Evolutionary conservation across 2,888 invertebrate species (phyloP).

Genomic region (Perithous albicinctus): DNA sequence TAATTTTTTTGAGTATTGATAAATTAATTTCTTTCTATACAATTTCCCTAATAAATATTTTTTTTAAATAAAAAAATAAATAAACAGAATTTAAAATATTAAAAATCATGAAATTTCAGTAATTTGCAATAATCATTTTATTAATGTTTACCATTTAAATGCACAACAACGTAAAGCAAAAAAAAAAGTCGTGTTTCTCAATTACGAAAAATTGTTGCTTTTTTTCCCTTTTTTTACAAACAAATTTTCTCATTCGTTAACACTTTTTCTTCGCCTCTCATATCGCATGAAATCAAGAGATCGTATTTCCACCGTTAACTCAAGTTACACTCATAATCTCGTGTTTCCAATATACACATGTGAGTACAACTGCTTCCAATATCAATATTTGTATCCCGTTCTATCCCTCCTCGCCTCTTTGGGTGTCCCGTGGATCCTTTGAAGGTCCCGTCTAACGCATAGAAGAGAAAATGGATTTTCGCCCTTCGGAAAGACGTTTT

Average conservation of each 20-base stretch:
- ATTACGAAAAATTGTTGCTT: not conserved
- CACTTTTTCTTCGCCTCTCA: not conserved
- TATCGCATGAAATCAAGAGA: conserved; percentile 13
- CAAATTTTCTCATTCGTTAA: not conserved
- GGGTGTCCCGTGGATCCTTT: conserved; percentile 31
- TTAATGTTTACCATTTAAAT: too few species aligned
- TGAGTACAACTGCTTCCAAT: conserved; percentile 40
- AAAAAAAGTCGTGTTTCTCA: not conserved
- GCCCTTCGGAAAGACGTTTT: conserved; percentile 21
- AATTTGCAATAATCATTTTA: too few species aligned
- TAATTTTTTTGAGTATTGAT: too few species aligned
- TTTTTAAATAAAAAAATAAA: too few species aligned
- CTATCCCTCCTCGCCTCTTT: not conserved
- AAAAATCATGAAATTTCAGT: too few species aligned
- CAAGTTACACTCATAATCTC: conserved; percentile 43
- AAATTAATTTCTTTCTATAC: too few species aligned
- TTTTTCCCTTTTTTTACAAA: not conserved
- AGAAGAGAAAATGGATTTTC: conserved; percentile 54
- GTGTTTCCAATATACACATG: conserved; percentile 22
- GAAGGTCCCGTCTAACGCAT: conserved; percentile 12
- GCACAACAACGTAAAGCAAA: not conserved
- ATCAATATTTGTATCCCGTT: conserved; percentile 45
- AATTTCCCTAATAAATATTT: too few species aligned
- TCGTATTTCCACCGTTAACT: conserved; percentile 47
- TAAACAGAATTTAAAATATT: too few species aligned